Percentiles rank a stretch among this genome's conserved stretches.
Conservation (phyloP, 2,113 vertebrate species). For the Lynx canadensis region DNA sequence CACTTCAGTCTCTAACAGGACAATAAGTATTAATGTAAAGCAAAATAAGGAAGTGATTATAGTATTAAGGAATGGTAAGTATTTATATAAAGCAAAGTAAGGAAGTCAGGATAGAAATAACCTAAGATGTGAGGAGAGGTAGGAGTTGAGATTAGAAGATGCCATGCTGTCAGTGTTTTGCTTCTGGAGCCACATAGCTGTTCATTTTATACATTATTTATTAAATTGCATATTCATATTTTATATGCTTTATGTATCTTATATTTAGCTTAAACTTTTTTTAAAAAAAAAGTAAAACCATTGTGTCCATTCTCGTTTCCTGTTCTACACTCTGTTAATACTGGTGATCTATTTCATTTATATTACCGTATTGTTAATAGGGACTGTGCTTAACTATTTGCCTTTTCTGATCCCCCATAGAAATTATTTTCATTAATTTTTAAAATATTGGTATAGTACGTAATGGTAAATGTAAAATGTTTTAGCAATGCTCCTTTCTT, state of each 20-base stretch:
- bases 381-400: neutral
- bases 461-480: conserved; percentile 7
- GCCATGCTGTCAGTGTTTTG: neutral
- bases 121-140: neutral
- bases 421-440: neutral
- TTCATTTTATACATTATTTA: neutral
- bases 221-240: neutral
- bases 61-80: neutral
- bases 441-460: neutral
- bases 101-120: neutral
- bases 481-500: neutral
- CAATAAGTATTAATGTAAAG: neutral
- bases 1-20: neutral
- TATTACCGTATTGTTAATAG: neutral
- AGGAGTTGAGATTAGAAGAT: neutral
- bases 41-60: neutral
- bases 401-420: neutral
- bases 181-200: neutral
- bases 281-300: neutral
- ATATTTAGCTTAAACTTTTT: neutral
- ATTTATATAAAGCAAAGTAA: neutral
- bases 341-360: neutral
- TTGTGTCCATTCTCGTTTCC: neutral
- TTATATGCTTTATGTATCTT: neutral
- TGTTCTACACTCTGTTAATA: neutral